phyloP scores from a whole-genome alignment of 1,140 invertebrate species.

The Dendroctonus valens region DNA sequence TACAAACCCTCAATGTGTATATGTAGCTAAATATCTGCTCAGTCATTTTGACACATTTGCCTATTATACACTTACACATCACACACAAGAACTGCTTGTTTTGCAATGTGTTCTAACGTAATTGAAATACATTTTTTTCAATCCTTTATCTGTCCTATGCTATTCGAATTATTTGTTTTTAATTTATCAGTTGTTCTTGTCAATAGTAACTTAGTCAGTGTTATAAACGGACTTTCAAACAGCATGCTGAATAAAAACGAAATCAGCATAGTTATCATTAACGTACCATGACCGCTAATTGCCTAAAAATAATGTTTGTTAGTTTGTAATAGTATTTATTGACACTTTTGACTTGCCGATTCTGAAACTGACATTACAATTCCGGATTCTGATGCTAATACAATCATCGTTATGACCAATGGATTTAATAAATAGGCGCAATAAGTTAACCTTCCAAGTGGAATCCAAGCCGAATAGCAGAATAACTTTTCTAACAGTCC shows the following conservation, averaged over 20 bases:
- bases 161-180: too few relatives aligned
- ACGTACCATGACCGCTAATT: constrained; percentile 1
- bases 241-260: constrained; percentile 36
- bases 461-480: constrained; percentile 51
- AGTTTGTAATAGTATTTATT: not conserved
- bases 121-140: too few relatives aligned
- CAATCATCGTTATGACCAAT: constrained; percentile 41
- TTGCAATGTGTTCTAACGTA: too few relatives aligned
- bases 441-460: constrained; percentile 54
- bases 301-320: not conserved
- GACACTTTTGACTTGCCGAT: constrained; percentile 30
- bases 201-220: constrained; percentile 39
- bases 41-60: too few relatives aligned
- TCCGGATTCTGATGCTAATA: constrained; percentile 32
- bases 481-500: constrained; percentile 50
- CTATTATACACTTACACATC: too few relatives aligned
- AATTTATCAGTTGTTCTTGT: too few relatives aligned
- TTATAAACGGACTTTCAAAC: constrained; percentile 43
- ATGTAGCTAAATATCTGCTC: too few relatives aligned
- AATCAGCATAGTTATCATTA: constrained; percentile 34
- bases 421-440: constrained; percentile 57
- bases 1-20: too few relatives aligned
- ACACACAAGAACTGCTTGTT: too few relatives aligned
- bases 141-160: too few relatives aligned
- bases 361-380: constrained; percentile 28